Conservation (phyloP, 2,797 vertebrate genomes). For the Cossypha niveicapilla region DNA sequence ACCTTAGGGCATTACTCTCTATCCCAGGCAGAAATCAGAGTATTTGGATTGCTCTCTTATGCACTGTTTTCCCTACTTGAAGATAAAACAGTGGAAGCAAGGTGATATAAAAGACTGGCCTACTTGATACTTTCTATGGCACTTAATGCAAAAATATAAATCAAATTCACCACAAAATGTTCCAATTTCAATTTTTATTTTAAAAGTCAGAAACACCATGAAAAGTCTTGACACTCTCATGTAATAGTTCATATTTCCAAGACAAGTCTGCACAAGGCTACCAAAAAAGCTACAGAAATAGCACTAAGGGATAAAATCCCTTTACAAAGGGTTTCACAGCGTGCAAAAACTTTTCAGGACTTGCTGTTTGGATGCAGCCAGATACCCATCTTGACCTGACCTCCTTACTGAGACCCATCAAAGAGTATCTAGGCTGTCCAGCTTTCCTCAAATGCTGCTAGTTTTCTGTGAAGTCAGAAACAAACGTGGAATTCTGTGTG, state of each 20-base stretch:
- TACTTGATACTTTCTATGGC: background rate
- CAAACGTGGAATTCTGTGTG: background rate
- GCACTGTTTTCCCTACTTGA: background rate
- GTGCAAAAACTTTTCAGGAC: background rate
- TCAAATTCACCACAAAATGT: background rate
- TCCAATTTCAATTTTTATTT: background rate
- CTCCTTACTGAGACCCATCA: background rate
- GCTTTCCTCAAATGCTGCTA: background rate
- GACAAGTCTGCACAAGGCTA: background rate
- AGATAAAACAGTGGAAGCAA: background rate
- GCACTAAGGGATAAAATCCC: background rate
- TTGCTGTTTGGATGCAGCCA: background rate
- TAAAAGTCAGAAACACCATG: background rate
- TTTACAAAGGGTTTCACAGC: background rate
- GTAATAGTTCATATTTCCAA: background rate
- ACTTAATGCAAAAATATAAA: background rate
- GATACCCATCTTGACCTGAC: background rate
- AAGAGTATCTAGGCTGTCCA: background rate
- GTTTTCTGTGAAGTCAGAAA: background rate
- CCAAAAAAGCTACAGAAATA: background rate
- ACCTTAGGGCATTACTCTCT: background rate
- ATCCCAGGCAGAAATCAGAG: background rate
- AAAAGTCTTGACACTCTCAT: rapidly evolving
- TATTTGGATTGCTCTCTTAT: background rate
- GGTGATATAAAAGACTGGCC: background rate